Base-by-base conservation (phyloP, 2,113 vertebrate genomes). In the Oncorhynchus kisutch region DNA sequence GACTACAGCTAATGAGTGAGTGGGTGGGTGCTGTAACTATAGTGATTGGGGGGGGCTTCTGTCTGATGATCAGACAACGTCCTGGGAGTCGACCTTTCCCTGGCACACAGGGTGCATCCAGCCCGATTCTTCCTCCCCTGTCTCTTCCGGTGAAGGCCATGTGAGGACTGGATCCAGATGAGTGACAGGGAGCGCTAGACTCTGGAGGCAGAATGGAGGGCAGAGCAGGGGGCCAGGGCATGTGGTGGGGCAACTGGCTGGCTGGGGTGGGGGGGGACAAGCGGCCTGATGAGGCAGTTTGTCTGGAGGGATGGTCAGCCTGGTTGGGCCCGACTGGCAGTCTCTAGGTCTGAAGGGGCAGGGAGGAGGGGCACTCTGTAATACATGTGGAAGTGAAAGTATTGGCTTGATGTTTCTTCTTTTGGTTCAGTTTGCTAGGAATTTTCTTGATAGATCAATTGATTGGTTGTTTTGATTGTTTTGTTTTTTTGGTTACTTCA, bases 361-460 rank as follows among this genome's bases (percentile, higher is more conserved):
- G 67, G 29, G 8, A n/a, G 18, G 67, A 18, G 34, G 72, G 71
- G 49, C 66, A n/a, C 59, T 71, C 54, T 70, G 72, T 80, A 71
- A 80, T 69, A 67, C 65, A 57, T 71, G 75, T 78, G 59, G 81
- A 72, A 88, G 82, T 81, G 82, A 87, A 57, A 72, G 59, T 65
- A 73, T 81, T 77, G 74, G 59, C 77, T 82, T 70, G 85, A 78
- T 54, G 74, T 24, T 82, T 73, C 82, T 78, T 84, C 79, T 86
- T 91, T 86, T 91, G 87, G 88, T 91, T 90, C 83, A 76, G 75
- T 87, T 83, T 74, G 80, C 49, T 29, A 85, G 82, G 80, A 86
- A 72, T 83, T 81, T 69, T 86, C 82, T 87, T 70, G 49, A 76
- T 78, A 75, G 84, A 83, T 31, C 2, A 67, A 78, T 85, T 80